Percentiles rank a stretch among this genome's conserved stretches.
Conservation (phyloP, 1,140 invertebrate species). For the Frieseomelitta varia region DNA sequence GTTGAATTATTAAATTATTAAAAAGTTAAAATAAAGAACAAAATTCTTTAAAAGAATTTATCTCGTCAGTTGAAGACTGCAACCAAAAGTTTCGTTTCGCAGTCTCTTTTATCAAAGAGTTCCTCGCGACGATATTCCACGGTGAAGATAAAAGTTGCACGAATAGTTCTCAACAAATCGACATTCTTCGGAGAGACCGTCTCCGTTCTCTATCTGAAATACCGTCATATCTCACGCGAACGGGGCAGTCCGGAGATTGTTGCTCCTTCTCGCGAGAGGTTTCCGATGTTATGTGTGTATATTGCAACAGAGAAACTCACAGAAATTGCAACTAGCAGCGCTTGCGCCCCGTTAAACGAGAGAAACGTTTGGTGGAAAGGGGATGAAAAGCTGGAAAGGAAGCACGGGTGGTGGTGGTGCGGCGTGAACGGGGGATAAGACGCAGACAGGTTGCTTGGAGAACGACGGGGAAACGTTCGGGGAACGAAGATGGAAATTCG, state of each 20-base stretch:
- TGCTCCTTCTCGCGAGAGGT: slow-evolving; percentile 56
- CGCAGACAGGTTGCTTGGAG: slow-evolving; percentile 43
- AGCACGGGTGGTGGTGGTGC: slow-evolving; percentile 31
- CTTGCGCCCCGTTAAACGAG: slow-evolving; percentile 56
- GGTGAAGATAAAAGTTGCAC: not conserved
- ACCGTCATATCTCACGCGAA: slow-evolving; percentile 28
- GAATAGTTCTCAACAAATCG: not conserved
- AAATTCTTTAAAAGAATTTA: too few relatives aligned
- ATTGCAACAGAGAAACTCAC: slow-evolving; percentile 57
- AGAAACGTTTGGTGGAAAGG: not conserved
- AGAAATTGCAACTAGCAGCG: slow-evolving; percentile 60
- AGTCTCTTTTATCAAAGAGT: fast-evolving
- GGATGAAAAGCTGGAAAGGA: slow-evolving; percentile 61
- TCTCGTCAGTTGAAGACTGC: not conserved
- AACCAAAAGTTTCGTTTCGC: not conserved
- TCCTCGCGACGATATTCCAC: not conserved
- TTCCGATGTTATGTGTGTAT: slow-evolving; percentile 42
- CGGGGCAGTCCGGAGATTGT: slow-evolving; percentile 21
- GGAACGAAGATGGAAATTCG: slow-evolving; percentile 50
- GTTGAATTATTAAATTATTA: too few relatives aligned
- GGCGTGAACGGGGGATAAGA: slow-evolving; percentile 40
- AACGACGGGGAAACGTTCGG: slow-evolving; percentile 21
- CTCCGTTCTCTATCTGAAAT: slow-evolving; percentile 2
- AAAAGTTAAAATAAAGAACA: too few relatives aligned
- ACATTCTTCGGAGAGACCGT: not conserved